phyloP scores from a whole-genome alignment of 2,797 vertebrate species.

The Pelodytes ibericus region DNA sequence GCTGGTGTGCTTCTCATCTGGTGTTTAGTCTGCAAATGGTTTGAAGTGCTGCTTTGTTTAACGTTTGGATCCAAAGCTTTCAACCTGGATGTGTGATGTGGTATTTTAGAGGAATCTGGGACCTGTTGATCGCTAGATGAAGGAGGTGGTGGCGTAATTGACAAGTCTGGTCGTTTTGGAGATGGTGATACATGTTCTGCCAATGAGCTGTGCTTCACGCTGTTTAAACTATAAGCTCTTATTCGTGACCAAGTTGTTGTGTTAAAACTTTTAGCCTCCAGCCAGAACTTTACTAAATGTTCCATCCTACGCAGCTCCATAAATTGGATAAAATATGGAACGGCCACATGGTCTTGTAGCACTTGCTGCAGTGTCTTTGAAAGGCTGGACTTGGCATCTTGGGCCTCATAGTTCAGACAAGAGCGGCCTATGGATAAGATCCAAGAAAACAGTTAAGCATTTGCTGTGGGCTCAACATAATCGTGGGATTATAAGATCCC shows the following conservation, averaged over 20 bases:
- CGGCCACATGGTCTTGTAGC: conserved; percentile 84
- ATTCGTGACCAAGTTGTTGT: conserved; percentile 93
- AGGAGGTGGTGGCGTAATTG: conserved; percentile 57
- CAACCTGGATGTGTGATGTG: conserved; percentile 54
- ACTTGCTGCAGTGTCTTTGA: conserved; percentile 96
- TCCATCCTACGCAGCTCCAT: conserved; percentile 89
- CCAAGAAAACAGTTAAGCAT: not conserved
- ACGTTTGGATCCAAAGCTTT: conserved; percentile 58
- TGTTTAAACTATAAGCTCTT: conserved; percentile 93
- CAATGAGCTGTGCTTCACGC: conserved; percentile 93
- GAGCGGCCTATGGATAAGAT: conserved; percentile 81
- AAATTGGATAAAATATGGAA: conserved; percentile 93
- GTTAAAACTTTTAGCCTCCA: conserved; percentile 94
- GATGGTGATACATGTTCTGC: conserved; percentile 85
- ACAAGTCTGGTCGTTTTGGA: conserved; percentile 65
- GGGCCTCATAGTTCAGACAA: conserved; percentile 91
- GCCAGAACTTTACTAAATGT: conserved; percentile 93
- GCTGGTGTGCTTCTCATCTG: conserved; percentile 56
- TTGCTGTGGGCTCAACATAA: not conserved
- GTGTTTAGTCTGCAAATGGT: conserved; percentile 64
- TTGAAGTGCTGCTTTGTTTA: conserved; percentile 65
- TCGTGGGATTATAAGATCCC: not conserved
- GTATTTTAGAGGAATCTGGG: conserved; percentile 60
- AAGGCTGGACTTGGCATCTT: conserved; percentile 93
- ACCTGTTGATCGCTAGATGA: conserved; percentile 62